Conservation (phyloP, 2,113 vertebrate species). For the Patagioenas fasciata region DNA sequence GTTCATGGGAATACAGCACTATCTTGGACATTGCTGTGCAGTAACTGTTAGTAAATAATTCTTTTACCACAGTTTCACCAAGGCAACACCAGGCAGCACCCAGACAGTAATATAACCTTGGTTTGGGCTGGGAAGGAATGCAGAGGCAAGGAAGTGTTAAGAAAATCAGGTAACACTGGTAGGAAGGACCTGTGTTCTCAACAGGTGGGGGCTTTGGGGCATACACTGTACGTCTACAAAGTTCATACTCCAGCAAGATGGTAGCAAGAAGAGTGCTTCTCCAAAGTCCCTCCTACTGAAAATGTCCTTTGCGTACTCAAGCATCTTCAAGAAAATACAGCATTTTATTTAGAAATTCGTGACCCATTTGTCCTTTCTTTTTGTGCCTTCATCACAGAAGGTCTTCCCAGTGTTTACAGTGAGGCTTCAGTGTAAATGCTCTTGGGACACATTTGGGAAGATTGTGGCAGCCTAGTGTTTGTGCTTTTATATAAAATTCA, state of each 20-base stretch:
- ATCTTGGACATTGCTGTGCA: neutral
- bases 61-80: neutral
- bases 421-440: neutral
- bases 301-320: neutral
- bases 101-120: neutral
- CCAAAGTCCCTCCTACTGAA: neutral
- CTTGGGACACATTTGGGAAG: accelerated
- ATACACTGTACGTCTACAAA: neutral
- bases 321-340: neutral
- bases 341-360: neutral
- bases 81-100: neutral
- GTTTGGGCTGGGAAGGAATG: neutral
- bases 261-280: neutral
- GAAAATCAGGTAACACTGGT: neutral
- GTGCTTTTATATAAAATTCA: neutral
- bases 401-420: neutral
- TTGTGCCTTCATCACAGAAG: neutral
- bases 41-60: neutral
- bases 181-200: neutral
- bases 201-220: neutral
- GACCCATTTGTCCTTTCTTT: neutral
- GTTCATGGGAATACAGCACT: neutral
- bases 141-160: neutral
- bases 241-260: neutral
- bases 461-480: neutral